These are phyloP conservation scores for Channa striata DNA, from an alignment of 2,797 vertebrate genomes.

Conservation along the genomic window DNA sequence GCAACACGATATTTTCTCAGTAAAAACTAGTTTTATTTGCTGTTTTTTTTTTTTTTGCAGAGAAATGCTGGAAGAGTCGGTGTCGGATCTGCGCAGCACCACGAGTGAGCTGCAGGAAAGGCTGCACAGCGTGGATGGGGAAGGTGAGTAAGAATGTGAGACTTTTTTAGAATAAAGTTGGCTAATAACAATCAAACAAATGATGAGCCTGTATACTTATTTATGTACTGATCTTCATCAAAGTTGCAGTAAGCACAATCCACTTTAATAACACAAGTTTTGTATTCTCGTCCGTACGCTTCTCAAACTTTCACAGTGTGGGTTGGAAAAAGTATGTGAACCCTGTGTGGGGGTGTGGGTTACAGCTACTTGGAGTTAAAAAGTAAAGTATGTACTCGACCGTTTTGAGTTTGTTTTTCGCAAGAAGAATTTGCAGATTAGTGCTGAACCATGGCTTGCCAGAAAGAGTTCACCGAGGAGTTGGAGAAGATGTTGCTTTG, in stretches of 20 bases:
- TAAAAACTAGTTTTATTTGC: not conserved
- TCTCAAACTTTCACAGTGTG: not conserved
- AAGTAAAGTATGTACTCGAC: too few relatives aligned
- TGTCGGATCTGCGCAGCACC: slow-evolving; percentile 85
- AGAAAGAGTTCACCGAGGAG: not conserved
- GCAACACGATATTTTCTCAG: not conserved
- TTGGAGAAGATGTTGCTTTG: not conserved
- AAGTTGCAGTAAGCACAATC: not conserved
- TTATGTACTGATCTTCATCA: not conserved
- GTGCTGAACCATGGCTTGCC: not conserved
- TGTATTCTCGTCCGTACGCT: not conserved
- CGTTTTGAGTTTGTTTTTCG: not conserved
- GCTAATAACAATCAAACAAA: too few relatives aligned
- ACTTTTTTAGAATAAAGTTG: too few relatives aligned
- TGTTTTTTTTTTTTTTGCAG: slow-evolving; percentile 65
- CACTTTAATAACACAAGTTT: too few relatives aligned
- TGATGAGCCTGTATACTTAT: too few relatives aligned
- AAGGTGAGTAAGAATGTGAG: slow-evolving; percentile 80
- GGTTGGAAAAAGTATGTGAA: not conserved
- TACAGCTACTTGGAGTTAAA: too few relatives aligned
- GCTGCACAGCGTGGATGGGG: slow-evolving; percentile 82
- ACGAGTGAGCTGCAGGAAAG: slow-evolving; percentile 86
- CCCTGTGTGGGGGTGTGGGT: too few relatives aligned
- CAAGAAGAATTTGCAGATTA: not conserved
- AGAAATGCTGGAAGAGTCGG: slow-evolving; percentile 86